Evolutionary conservation across 2,113 vertebrate genomes (phyloP).

Genomic region (Bufo bufo): DNA sequence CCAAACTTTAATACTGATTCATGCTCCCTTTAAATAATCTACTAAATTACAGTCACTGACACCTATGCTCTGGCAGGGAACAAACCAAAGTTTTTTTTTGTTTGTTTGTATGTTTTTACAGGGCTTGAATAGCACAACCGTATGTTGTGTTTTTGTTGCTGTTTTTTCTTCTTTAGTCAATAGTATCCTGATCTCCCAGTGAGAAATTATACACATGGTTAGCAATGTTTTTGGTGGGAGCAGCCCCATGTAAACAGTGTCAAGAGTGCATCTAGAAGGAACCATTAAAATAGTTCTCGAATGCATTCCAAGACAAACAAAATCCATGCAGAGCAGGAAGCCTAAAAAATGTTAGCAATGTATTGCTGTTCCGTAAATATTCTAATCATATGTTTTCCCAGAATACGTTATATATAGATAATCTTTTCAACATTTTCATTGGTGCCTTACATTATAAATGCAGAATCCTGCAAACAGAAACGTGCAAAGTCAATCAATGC

Average conservation of each 20-base stretch:
- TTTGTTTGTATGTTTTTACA: too few relatives aligned
- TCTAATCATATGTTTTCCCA: not conserved
- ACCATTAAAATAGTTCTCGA: constrained; percentile 48
- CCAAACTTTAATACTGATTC: too few relatives aligned
- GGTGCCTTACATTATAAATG: not conserved
- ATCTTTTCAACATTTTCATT: not conserved
- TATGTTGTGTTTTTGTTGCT: not conserved
- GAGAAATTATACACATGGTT: constrained; percentile 24
- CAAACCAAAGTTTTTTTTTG: too few relatives aligned
- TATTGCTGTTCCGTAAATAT: constrained; percentile 42
- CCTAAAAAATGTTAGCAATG: constrained; percentile 51
- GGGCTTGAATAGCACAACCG: too few relatives aligned
- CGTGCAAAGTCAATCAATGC: not conserved
- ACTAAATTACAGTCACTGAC: too few relatives aligned
- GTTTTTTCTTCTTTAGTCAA: not conserved
- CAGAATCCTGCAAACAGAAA: not conserved
- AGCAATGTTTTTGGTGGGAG: constrained; percentile 8
- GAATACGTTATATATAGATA: not conserved
- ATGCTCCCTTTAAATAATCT: too few relatives aligned
- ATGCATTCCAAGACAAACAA: constrained; percentile 45
- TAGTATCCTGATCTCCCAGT: not conserved
- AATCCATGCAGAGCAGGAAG: constrained; percentile 40
- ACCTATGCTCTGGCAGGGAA: too few relatives aligned
- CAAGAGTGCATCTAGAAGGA: constrained; percentile 24
- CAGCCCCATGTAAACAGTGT: constrained; percentile 30